phyloP scores from a whole-genome alignment of 2,888 invertebrate species.

The Ichneumoninae sp. region DNA sequence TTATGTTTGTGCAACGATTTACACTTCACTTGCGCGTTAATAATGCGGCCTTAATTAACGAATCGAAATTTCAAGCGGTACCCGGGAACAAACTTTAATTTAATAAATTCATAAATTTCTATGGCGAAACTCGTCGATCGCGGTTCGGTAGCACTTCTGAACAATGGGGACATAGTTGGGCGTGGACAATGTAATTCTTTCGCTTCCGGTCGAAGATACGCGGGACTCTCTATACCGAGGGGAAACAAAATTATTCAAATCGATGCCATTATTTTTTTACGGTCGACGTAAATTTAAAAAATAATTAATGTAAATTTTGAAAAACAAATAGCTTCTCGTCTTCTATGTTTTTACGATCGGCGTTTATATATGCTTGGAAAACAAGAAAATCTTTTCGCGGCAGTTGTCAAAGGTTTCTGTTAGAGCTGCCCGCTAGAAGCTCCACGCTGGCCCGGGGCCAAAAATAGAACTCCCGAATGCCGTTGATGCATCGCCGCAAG shows the following conservation, averaged over 20 bases:
- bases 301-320: too few relatives aligned
- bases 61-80: slow-evolving; percentile 18
- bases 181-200: too few relatives aligned
- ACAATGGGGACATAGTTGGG: too few relatives aligned
- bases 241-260: too few relatives aligned
- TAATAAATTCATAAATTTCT: background rate
- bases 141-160: too few relatives aligned
- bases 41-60: slow-evolving; percentile 75
- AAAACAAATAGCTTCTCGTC: too few relatives aligned
- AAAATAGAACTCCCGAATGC: slow-evolving; percentile 31
- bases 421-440: slow-evolving; percentile 1
- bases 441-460: slow-evolving; percentile 50
- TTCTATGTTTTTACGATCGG: background rate
- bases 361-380: background rate
- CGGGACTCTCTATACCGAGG: too few relatives aligned
- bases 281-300: too few relatives aligned
- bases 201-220: too few relatives aligned
- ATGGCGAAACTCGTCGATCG: background rate
- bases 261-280: too few relatives aligned
- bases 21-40: slow-evolving; percentile 70
- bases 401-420: slow-evolving; percentile 41
- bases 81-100: background rate
- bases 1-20: slow-evolving; percentile 55
- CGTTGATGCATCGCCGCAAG: slow-evolving; percentile 50
- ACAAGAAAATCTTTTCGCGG: slow-evolving; percentile 9